phyloP scores from a whole-genome alignment of 2,113 vertebrate species.

The Ameiurus melas region DNA sequence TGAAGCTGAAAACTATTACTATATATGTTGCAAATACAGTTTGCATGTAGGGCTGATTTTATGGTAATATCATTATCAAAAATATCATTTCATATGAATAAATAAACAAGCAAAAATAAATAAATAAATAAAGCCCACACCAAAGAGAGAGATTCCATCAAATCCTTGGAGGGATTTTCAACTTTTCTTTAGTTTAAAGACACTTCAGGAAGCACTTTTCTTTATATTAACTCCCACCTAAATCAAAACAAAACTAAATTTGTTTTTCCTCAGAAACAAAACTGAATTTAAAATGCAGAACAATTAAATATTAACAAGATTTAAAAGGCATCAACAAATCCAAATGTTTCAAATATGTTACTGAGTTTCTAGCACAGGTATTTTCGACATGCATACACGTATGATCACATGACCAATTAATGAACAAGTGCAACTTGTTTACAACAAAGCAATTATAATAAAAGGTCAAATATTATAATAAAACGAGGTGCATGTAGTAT shows the following conservation, averaged over 20 bases:
- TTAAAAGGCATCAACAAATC: not conserved
- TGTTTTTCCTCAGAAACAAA: not conserved
- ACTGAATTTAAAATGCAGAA: not conserved
- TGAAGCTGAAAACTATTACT: constrained; percentile 27
- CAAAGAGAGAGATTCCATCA: no score
- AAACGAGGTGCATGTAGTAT: not conserved
- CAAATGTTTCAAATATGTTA: not conserved
- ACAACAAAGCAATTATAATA: not conserved
- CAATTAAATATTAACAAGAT: not conserved
- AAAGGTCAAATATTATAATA: not conserved
- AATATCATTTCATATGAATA: not conserved
- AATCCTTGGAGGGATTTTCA: no score
- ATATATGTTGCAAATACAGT: not conserved
- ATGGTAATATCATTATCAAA: no score
- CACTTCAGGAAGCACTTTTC: no score
- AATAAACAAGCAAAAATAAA: no score
- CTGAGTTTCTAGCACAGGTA: not conserved
- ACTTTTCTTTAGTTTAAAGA: no score
- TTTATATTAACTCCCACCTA: not conserved
- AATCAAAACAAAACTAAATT: not conserved
- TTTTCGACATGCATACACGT: not conserved
- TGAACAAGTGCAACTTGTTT: not conserved
- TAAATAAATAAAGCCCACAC: no score
- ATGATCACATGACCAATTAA: not conserved
- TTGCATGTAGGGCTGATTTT: not conserved